phyloP scores from a whole-genome alignment of 2,888 invertebrate genomes.

The Acrocyrtus sp. region DNA sequence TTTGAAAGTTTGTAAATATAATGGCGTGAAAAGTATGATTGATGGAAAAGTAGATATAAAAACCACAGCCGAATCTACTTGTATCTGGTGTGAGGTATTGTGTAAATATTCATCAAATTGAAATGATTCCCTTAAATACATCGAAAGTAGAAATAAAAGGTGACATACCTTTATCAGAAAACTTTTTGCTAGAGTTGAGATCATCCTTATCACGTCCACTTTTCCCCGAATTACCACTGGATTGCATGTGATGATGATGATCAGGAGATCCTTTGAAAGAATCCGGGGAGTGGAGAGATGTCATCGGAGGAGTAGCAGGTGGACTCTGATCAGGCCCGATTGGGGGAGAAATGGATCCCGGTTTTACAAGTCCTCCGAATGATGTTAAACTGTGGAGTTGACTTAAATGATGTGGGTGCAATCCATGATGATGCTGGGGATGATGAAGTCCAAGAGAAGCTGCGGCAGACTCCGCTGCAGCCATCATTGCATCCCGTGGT shows the following conservation, averaged over 20 bases:
- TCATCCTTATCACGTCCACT: slow-evolving; percentile 45
- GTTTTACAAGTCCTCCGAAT: slow-evolving; percentile 52
- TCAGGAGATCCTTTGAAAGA: slow-evolving; percentile 53
- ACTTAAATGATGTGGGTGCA: slow-evolving; percentile 51
- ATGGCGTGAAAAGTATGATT: no score
- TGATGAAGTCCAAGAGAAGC: slow-evolving; percentile 32
- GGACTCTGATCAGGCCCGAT: slow-evolving; percentile 63
- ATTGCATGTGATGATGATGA: slow-evolving; percentile 34
- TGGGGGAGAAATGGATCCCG: slow-evolving; percentile 61
- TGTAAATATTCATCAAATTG: no score
- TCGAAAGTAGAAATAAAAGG: no score
- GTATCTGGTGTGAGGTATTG: no score
- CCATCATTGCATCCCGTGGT: slow-evolving; percentile 54
- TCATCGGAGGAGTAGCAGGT: slow-evolving; percentile 62
- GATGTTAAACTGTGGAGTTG: slow-evolving; percentile 43
- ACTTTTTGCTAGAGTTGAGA: slow-evolving; percentile 48
- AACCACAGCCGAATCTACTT: no score
- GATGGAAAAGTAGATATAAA: no score
- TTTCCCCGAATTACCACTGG: slow-evolving; percentile 33
- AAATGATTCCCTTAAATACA: background rate
- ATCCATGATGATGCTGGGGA: slow-evolving; percentile 36
- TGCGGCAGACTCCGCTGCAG: slow-evolving; percentile 27
- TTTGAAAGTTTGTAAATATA: no score
- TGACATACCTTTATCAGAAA: slow-evolving; percentile 57
- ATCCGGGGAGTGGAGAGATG: slow-evolving; percentile 59